Conservation (phyloP, 1,140 invertebrate genomes). For the Paraescarpia echinospica region DNA sequence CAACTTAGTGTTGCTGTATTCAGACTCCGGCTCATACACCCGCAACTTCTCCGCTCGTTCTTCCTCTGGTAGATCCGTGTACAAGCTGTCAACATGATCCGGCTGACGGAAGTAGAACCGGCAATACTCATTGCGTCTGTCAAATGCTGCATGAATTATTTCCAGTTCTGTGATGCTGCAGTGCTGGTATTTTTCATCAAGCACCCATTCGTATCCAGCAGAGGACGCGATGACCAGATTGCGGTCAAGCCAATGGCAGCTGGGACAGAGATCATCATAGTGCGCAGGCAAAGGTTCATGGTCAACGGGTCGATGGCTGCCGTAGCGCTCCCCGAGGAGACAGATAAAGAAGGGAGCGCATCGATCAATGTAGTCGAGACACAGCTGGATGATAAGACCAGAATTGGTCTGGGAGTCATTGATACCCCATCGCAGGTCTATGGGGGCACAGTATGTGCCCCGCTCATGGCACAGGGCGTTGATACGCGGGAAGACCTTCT, state of each 20-base stretch:
- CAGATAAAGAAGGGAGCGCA: conserved; percentile 53
- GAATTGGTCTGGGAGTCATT: conserved; percentile 35
- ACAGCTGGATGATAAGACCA: conserved; percentile 43
- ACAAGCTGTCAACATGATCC: conserved; percentile 49
- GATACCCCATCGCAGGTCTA: conserved; percentile 45
- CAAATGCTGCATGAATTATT: conserved; percentile 50
- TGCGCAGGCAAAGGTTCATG: conserved; percentile 33
- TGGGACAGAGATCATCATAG: conserved; percentile 30
- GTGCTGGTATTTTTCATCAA: conserved; percentile 45
- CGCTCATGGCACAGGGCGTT: conserved; percentile 39
- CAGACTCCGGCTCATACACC: conserved; percentile 40
- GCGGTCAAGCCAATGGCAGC: conserved; percentile 45
- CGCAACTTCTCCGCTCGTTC: conserved; percentile 29
- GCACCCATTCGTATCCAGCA: conserved; percentile 49
- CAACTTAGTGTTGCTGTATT: conserved; percentile 47
- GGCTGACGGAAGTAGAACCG: conserved; percentile 53
- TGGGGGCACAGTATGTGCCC: conserved; percentile 44
- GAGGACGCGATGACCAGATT: conserved; percentile 47
- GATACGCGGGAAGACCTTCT: conserved; percentile 45
- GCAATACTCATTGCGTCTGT: conserved; percentile 39
- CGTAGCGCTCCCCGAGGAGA: conserved; percentile 54
- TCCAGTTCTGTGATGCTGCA: conserved; percentile 54
- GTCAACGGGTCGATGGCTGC: conserved; percentile 38
- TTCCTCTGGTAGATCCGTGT: conserved; percentile 36
- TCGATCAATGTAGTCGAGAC: conserved; percentile 44